phyloP scores from a whole-genome alignment of 2,888 invertebrate species.

The Eudasyphora cyanicolor region DNA sequence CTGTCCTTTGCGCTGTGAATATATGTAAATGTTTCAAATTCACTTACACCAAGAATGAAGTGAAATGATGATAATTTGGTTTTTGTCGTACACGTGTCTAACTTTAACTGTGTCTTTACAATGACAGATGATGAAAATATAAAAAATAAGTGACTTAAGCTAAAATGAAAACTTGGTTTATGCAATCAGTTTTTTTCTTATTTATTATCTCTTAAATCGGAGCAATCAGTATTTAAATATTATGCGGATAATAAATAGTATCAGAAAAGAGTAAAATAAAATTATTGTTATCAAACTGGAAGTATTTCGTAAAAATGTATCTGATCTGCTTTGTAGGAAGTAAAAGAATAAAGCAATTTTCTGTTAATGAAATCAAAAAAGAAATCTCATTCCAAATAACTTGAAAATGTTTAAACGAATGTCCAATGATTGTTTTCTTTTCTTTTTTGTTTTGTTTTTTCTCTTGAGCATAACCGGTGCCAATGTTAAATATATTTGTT shows the following conservation, averaged over 20 bases:
- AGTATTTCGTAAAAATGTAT: conserved; percentile 5
- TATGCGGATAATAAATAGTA: neutral
- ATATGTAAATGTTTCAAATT: too few species aligned
- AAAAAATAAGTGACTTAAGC: neutral
- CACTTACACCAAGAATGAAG: too few species aligned
- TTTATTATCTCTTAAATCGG: conserved; percentile 8
- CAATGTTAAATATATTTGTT: conserved; percentile 34
- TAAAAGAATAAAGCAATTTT: conserved; percentile 51
- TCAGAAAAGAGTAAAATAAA: neutral
- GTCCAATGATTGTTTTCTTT: neutral
- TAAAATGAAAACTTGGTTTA: neutral
- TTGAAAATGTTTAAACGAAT: conserved; percentile 36
- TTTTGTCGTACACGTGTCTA: too few species aligned
- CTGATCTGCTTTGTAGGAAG: conserved; percentile 12
- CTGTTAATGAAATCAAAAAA: conserved; percentile 42
- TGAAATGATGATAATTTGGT: too few species aligned
- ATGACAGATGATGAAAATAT: neutral
- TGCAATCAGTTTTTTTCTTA: neutral
- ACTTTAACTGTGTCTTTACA: neutral
- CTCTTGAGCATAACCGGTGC: conserved; percentile 59
- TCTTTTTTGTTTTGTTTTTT: conserved; percentile 26
- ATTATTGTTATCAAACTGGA: neutral
- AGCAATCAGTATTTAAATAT: conserved; percentile 9
- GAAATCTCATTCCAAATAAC: conserved; percentile 51
- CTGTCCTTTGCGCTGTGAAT: too few species aligned